phyloP scores from a whole-genome alignment of 2,888 invertebrate genomes.

The Sminthurides aquaticus region DNA sequence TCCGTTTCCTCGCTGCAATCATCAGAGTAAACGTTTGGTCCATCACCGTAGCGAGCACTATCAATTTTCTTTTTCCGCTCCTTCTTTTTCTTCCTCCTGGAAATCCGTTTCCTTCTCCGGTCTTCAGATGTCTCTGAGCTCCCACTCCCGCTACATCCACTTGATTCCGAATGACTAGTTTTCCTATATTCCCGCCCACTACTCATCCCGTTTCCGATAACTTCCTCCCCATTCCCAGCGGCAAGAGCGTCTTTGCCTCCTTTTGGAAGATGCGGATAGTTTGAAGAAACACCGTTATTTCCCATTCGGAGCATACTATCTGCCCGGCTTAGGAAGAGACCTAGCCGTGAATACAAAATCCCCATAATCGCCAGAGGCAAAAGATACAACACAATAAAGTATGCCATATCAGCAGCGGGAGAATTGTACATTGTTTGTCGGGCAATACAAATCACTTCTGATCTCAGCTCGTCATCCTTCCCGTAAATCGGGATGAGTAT shows the following conservation, averaged over 20 bases:
- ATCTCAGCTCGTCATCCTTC: neutral
- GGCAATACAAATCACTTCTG: neutral
- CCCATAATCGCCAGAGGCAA: constrained; percentile 69
- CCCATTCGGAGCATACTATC: neutral
- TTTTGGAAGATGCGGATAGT: neutral
- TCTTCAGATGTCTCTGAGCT: constrained; percentile 1
- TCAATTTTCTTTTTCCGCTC: neutral
- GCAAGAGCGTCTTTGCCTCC: neutral
- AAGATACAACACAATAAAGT: constrained; percentile 72
- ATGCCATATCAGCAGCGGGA: constrained; percentile 57
- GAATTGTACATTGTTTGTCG: neutral
- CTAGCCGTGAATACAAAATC: constrained; percentile 72
- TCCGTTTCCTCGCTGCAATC: constrained; percentile 3
- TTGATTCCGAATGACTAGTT: neutral
- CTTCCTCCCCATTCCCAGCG: neutral
- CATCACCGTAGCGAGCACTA: neutral
- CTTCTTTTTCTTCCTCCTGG: neutral
- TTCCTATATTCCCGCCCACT: neutral
- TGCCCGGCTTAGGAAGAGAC: constrained; percentile 49
- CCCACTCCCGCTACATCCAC: neutral
- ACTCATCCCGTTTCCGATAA: neutral
- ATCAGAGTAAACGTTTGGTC: neutral
- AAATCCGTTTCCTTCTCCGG: neutral
- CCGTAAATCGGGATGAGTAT: neutral
- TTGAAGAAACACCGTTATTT: neutral